Evolutionary conservation across 1,140 invertebrate species (phyloP).

Genomic region (Mylabris phalerata): DNA sequence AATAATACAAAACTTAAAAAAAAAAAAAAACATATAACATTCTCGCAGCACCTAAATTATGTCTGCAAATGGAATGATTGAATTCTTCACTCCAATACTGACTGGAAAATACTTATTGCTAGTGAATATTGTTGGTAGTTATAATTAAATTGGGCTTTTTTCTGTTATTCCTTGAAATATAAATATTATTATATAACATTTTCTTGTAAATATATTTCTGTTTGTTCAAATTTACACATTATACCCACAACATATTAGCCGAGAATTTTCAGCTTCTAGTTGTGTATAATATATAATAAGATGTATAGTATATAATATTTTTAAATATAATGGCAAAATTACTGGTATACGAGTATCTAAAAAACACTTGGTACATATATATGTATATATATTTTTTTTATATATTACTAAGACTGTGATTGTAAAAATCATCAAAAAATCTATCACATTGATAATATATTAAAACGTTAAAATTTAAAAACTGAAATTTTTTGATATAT

Average conservation of each 20-base stretch:
- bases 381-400: too few species aligned
- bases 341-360: slow-evolving; percentile 44
- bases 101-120: slow-evolving; percentile 41
- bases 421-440: slow-evolving; percentile 46
- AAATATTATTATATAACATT: slow-evolving; percentile 5
- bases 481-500: slow-evolving; percentile 3
- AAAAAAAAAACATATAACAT: slow-evolving; percentile 2
- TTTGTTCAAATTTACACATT: slow-evolving; percentile 3
- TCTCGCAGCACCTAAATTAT: slow-evolving; percentile 18
- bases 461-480: slow-evolving; percentile 26
- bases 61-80: slow-evolving; percentile 32
- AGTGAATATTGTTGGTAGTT: slow-evolving; percentile 28
- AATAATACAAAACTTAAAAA: slow-evolving; percentile 17
- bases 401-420: slow-evolving; percentile 39
- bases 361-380: slow-evolving; percentile 38
- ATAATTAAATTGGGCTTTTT: too few species aligned
- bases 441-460: slow-evolving; percentile 45
- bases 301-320: slow-evolving; percentile 29
- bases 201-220: slow-evolving; percentile 10
- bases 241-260: slow-evolving; percentile 9
- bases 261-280: slow-evolving; percentile 5
- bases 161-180: slow-evolving; percentile 2
- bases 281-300: slow-evolving; percentile 21
- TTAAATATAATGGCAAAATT: slow-evolving; percentile 37
- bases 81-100: slow-evolving; percentile 39